Conservation (phyloP, 2,888 invertebrate genomes). For the Agonum fuliginosum region DNA sequence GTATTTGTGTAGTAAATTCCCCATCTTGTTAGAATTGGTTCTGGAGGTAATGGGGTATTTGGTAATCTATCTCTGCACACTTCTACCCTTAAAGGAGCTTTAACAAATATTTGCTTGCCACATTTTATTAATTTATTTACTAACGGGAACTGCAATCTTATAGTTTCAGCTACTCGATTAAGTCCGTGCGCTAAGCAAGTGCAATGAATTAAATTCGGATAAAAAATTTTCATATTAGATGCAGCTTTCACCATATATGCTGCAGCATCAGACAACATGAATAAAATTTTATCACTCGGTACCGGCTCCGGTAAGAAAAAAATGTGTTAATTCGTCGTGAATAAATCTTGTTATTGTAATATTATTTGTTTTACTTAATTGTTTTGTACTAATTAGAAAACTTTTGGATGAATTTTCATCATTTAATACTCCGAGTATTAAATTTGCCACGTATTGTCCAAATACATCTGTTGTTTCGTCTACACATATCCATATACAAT, state of each 20-base stretch:
- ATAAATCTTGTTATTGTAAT: constrained; percentile 5
- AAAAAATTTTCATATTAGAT: constrained; percentile 2
- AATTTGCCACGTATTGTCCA: constrained; percentile 61
- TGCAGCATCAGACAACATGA: too few relatives aligned
- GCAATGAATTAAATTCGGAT: constrained; percentile 23
- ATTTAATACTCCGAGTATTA: constrained; percentile 48
- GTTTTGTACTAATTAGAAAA: constrained; percentile 49
- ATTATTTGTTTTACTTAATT: constrained; percentile 45
- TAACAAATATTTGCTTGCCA: too few relatives aligned
- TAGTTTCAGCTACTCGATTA: constrained; percentile 13
- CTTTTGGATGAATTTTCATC: constrained; percentile 47
- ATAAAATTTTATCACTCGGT: constrained; percentile 25
- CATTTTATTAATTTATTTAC: too few relatives aligned
- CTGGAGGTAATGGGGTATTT: constrained; percentile 1
- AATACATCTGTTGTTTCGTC: constrained; percentile 62
- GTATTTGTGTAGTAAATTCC: constrained; percentile 17
- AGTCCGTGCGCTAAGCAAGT: constrained; percentile 5
- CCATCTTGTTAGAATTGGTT: constrained; percentile 4
- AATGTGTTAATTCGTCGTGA: constrained; percentile 22
- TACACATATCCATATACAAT: constrained; percentile 62
- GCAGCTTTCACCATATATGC: constrained; percentile 23
- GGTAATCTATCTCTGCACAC: too few relatives aligned
- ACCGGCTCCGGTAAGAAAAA: constrained; percentile 18
- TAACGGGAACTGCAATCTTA: constrained; percentile 4
- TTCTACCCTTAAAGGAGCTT: too few relatives aligned